Evolutionary conservation across 1,140 invertebrate genomes (phyloP), one percentile per base, ranked within the genome.

Genomic region (Gerris buenoi): DNA sequence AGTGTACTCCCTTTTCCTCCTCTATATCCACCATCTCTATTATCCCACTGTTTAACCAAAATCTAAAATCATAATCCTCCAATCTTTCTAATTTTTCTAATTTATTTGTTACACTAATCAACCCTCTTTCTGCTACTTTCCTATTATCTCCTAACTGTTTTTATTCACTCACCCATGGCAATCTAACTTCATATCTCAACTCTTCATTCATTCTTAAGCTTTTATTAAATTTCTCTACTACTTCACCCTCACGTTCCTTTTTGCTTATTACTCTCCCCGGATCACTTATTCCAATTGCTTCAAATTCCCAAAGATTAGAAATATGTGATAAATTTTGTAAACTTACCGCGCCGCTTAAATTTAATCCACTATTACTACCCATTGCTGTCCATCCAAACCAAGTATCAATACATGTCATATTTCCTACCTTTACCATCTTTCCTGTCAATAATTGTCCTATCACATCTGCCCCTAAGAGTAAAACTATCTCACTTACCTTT

Each of bases 1-100:
- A 77, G 27, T 58, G 46, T 26, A 64, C 57, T 46, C 18, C 33
- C 5, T 5, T 46, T 18, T 46, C 33, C 18, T 10, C 33, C 5
- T 46, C 18, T 46, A 10, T 46, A 46, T 46, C 18, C 18, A 46
- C 33, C 18, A 10, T 18, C 18, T 46, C 33, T 10, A 46, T 46
- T 46, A 46, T 46, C 5, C 33, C 33, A 46, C 18, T 46, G 5
- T 46, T 18, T 46, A 46, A 46, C 33, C 33, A 46, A 10, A 46
- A 46, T 18, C 5, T 46, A 18, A 46, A 46, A 46, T 46, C 33
- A 46, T 46, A 46, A 46, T 46, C 33, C 18, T 46, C 18, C 33
- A 5, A 46, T 46, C 33, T 46, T 10, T 18, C 33, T 18, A n/a
- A 46, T 46, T 18, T 46, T 46, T 46, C 18, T 46, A 46, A 46